These are phyloP conservation scores for Coracias cyanogaster DNA, from an alignment of 2,797 vertebrate species.

Conservation along the genomic window DNA sequence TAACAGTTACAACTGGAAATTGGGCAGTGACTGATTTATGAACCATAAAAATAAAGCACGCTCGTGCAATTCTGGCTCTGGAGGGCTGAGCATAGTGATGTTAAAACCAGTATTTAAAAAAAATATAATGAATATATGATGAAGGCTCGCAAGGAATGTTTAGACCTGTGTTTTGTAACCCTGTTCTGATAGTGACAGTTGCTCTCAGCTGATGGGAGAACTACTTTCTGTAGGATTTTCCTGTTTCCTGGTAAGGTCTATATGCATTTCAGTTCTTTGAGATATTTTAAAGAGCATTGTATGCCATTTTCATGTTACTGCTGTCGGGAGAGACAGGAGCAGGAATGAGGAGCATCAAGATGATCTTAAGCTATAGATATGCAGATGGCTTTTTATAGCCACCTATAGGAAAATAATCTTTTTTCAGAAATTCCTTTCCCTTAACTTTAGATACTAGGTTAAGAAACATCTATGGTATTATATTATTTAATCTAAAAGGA, in stretches of 20 bases:
- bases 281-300: background rate
- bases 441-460: background rate
- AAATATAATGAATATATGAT: background rate
- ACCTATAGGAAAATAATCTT: background rate
- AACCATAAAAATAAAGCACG: background rate
- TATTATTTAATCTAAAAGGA: background rate
- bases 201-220: background rate
- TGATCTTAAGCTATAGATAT: background rate
- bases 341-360: background rate
- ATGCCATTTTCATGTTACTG: background rate
- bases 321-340: background rate
- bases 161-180: background rate
- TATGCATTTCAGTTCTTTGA: background rate
- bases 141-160: background rate
- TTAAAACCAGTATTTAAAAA: background rate
- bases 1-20: background rate
- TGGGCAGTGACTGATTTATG: background rate
- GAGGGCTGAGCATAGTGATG: background rate
- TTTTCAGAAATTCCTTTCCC: background rate
- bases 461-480: background rate
- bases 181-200: background rate
- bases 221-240: background rate
- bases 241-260: background rate
- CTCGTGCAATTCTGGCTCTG: background rate
- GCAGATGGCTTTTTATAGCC: background rate